phyloP scores from a whole-genome alignment of 2,113 vertebrate species.

The Sinosuthora webbiana region DNA sequence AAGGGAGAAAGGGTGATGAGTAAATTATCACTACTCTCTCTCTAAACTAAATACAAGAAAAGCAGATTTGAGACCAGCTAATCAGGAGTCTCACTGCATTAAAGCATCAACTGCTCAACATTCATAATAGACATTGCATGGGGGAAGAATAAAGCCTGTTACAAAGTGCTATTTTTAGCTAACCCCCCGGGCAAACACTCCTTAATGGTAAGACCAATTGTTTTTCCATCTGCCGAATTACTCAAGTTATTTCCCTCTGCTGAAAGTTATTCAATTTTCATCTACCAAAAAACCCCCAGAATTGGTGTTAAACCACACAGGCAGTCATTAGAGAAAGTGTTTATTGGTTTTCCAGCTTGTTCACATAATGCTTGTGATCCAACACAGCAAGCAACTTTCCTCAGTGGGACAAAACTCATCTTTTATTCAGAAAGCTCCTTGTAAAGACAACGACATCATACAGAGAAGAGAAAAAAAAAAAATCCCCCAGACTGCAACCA shows the following conservation, averaged over 20 bases:
- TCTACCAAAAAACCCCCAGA: background rate
- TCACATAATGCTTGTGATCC: background rate
- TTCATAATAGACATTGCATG: background rate
- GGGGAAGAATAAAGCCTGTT: background rate
- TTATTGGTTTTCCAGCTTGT: background rate
- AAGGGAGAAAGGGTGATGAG: background rate
- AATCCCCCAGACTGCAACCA: background rate
- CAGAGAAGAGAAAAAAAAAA: background rate
- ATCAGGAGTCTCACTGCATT: background rate
- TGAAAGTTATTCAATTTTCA: background rate
- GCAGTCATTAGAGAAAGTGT: background rate
- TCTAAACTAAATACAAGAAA: background rate
- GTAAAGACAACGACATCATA: background rate
- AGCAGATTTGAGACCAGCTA: background rate
- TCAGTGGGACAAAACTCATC: background rate
- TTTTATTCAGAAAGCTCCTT: slow-evolving; percentile 18
- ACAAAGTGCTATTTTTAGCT: background rate
- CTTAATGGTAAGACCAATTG: background rate
- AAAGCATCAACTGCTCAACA: background rate
- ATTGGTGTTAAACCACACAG: background rate
- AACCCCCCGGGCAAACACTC: background rate
- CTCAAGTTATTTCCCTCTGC: background rate
- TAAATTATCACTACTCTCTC: background rate
- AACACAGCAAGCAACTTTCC: background rate
- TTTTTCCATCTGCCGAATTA: background rate